Evolutionary conservation across 2,797 vertebrate genomes (phyloP).

Genomic region (Acestrorhynchus altus): DNA sequence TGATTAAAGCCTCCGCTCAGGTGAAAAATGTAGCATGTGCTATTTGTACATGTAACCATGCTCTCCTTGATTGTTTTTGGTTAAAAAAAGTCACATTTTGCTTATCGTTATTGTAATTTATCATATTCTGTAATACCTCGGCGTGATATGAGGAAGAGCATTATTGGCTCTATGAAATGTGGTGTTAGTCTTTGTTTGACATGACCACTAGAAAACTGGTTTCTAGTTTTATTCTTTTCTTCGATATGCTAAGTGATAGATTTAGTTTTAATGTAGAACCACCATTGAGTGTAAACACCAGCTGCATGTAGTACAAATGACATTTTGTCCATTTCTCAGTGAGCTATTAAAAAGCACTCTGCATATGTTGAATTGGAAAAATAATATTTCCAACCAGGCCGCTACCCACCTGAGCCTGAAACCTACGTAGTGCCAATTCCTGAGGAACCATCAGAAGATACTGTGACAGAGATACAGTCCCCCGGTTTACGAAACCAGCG

Average conservation of each 20-base stretch:
- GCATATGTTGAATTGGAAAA: constrained; percentile 88
- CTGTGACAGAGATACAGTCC: constrained; percentile 85
- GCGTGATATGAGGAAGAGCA: constrained; percentile 72
- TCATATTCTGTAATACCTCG: constrained; percentile 79
- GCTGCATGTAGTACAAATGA: constrained; percentile 16
- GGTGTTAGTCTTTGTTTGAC: constrained; percentile 37
- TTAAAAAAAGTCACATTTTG: constrained; percentile 61
- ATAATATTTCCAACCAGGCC: constrained; percentile 92
- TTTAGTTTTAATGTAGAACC: constrained; percentile 22
- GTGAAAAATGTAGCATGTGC: constrained; percentile 81
- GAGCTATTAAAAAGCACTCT: constrained; percentile 29
- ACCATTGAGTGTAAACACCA: constrained; percentile 34
- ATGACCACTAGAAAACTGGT: constrained; percentile 24
- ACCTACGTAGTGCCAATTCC: constrained; percentile 89
- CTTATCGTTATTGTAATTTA: constrained; percentile 71
- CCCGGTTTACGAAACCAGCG: constrained; percentile 82
- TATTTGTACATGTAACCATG: constrained; percentile 79
- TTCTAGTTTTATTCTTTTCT: constrained; percentile 23
- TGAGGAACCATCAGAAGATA: constrained; percentile 87
- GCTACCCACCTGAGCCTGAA: constrained; percentile 89
- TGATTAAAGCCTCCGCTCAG: constrained; percentile 79
- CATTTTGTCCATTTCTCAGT: constrained; percentile 10
- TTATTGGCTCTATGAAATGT: constrained; percentile 48
- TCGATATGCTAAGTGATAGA: constrained; percentile 18
- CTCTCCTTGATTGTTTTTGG: constrained; percentile 65